These are phyloP conservation scores for Torymus texanus DNA, from an alignment of 2,888 invertebrate species.

Conservation along the genomic window DNA sequence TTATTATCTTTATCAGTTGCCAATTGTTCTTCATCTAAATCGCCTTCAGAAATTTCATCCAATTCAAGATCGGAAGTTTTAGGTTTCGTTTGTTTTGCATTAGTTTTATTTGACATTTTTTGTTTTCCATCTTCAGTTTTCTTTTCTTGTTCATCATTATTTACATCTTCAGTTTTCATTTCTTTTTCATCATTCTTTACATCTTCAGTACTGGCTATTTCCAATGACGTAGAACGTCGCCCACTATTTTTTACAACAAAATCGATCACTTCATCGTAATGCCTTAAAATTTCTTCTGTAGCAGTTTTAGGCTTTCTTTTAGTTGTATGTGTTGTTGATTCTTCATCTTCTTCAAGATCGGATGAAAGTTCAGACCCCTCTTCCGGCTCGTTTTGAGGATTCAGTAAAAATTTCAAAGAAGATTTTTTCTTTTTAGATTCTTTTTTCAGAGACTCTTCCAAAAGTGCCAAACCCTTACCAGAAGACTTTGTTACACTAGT, in stretches of 20 bases:
- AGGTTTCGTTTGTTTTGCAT: constrained; percentile 41
- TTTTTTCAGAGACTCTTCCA: constrained; percentile 67
- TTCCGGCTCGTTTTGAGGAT: constrained; percentile 50
- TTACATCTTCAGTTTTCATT: background rate
- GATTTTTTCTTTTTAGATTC: constrained; percentile 62
- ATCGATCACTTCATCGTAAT: constrained; percentile 45
- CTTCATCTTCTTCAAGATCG: constrained; percentile 53
- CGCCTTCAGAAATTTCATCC: constrained; percentile 32
- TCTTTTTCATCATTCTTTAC: background rate
- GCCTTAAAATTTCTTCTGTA: constrained; percentile 33
- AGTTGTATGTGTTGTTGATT: constrained; percentile 31
- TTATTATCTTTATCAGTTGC: background rate
- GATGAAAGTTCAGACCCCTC: constrained; percentile 55
- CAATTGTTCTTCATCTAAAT: constrained; percentile 9
- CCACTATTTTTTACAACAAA: constrained; percentile 32
- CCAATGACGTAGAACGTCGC: background rate
- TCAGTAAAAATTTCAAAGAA: constrained; percentile 38
- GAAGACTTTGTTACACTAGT: constrained; percentile 39
- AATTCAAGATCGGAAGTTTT: constrained; percentile 13
- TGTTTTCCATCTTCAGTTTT: background rate
- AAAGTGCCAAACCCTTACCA: constrained; percentile 66
- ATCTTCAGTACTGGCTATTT: background rate
- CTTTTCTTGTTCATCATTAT: background rate
- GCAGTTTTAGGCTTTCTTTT: constrained; percentile 46
- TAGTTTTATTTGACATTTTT: background rate